Conservation (phyloP, 2,797 vertebrate genomes). For the Aeoliscus strigatus region DNA sequence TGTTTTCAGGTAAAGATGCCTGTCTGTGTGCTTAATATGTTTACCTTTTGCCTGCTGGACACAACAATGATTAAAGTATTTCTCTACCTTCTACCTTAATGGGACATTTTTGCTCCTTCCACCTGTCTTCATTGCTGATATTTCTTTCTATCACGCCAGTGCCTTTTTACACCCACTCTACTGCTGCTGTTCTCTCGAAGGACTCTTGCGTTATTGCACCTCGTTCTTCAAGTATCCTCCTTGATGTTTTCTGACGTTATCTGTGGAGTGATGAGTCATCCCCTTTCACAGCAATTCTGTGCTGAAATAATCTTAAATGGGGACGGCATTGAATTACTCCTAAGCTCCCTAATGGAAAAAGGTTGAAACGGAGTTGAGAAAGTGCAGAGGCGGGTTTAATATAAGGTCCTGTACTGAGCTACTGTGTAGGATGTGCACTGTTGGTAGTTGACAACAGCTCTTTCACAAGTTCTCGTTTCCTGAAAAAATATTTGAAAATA, state of each 20-base stretch:
- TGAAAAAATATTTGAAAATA: slow-evolving; percentile 9
- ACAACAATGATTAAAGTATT: too few relatives aligned
- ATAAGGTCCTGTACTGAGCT: slow-evolving; percentile 21
- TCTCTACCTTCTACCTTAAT: slow-evolving; percentile 12
- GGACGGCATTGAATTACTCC: slow-evolving; percentile 24
- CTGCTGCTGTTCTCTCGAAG: slow-evolving; percentile 19
- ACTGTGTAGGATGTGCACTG: slow-evolving; percentile 25
- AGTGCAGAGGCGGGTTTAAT: slow-evolving; percentile 16
- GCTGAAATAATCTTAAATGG: slow-evolving; percentile 49
- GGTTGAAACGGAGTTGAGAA: too few relatives aligned
- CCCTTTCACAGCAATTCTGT: slow-evolving; percentile 34
- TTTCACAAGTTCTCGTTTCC: slow-evolving; percentile 11
- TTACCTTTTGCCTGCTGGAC: too few relatives aligned
- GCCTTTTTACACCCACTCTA: slow-evolving; percentile 38
- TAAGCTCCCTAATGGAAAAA: slow-evolving; percentile 36
- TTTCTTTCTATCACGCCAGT: slow-evolving; percentile 14
- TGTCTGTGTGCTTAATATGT: too few relatives aligned
- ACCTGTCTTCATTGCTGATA: slow-evolving; percentile 6
- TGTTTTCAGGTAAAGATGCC: too few relatives aligned
- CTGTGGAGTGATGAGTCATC: slow-evolving; percentile 52
- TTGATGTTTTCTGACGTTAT: slow-evolving; percentile 46
- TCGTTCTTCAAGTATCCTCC: slow-evolving; percentile 33
- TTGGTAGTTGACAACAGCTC: slow-evolving; percentile 16
- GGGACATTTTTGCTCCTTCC: slow-evolving; percentile 20
- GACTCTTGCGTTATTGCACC: slow-evolving; percentile 45